These are phyloP conservation scores for Caenorhabditis elegans DNA, from an alignment of 1,140 invertebrate genomes.

Conservation along the genomic window DNA sequence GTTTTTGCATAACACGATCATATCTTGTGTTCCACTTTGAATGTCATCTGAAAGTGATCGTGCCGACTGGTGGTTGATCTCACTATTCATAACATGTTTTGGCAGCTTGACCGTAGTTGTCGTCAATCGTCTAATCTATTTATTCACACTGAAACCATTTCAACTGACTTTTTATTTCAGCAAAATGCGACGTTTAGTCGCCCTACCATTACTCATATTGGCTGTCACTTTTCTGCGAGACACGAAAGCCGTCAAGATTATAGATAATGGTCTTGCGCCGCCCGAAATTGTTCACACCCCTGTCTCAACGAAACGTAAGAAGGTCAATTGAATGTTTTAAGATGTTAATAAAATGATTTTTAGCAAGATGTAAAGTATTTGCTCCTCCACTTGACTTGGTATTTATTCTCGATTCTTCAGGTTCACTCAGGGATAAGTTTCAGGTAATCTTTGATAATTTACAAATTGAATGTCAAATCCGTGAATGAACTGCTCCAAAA, in stretches of 20 bases:
- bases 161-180: background rate
- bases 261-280: constrained; percentile 62
- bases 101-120: background rate
- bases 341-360: constrained; percentile 27
- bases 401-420: constrained; percentile 63
- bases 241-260: constrained; percentile 52
- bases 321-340: background rate
- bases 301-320: constrained; percentile 60
- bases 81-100: constrained; percentile 10
- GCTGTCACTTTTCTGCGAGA: background rate
- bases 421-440: constrained; percentile 64
- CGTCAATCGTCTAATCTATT: background rate
- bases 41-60: background rate
- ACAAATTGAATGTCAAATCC: background rate
- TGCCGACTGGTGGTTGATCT: background rate
- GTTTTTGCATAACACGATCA: background rate
- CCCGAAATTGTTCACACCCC: constrained; percentile 66
- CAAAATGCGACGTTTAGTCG: background rate
- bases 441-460: constrained; percentile 37
- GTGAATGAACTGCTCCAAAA: no score
- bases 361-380: constrained; percentile 60
- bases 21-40: constrained; percentile 1
- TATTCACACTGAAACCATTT: background rate
- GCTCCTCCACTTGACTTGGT: constrained; percentile 61
- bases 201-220: constrained; percentile 27